Evolutionary conservation across 2,888 invertebrate species (phyloP).

Genomic region (Tenthredo livida): DNA sequence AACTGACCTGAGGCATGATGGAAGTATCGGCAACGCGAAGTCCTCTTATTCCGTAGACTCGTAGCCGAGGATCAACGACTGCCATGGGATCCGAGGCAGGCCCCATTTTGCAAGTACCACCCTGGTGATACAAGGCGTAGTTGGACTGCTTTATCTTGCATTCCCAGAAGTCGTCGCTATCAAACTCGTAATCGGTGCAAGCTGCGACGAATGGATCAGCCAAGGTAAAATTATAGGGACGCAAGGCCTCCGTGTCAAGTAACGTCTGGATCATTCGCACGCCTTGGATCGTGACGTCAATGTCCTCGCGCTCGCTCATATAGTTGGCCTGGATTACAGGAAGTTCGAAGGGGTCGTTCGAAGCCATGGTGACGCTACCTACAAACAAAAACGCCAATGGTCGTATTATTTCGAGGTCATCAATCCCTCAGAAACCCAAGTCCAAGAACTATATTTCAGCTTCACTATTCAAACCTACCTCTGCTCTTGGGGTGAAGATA

Average conservation of each 20-base stretch:
- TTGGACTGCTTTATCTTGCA: slow-evolving; percentile 86
- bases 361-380: slow-evolving; percentile 81
- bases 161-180: slow-evolving; percentile 85
- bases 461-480: slow-evolving; percentile 73
- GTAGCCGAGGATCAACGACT: slow-evolving; percentile 80
- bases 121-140: slow-evolving; percentile 90
- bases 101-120: slow-evolving; percentile 91
- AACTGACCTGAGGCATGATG: slow-evolving; percentile 11
- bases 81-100: slow-evolving; percentile 84
- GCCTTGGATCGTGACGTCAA: slow-evolving; percentile 79
- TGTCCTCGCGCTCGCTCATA: slow-evolving; percentile 83
- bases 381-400: slow-evolving; percentile 4
- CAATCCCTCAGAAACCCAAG: no score
- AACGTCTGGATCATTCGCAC: slow-evolving; percentile 79
- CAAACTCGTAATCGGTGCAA: slow-evolving; percentile 63
- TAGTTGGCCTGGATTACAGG: slow-evolving; percentile 90
- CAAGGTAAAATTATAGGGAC: slow-evolving; percentile 59
- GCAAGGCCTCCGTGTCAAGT: slow-evolving; percentile 79
- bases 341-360: slow-evolving; percentile 83
- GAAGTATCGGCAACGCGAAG: slow-evolving; percentile 14
- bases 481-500: slow-evolving; percentile 84
- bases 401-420: neutral
- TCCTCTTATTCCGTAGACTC: slow-evolving; percentile 9
- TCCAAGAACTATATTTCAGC: no score
- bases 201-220: neutral